These are phyloP conservation scores for Venustoraphidia nigricollis DNA, from an alignment of 2,888 invertebrate genomes.

Conservation along the genomic window DNA sequence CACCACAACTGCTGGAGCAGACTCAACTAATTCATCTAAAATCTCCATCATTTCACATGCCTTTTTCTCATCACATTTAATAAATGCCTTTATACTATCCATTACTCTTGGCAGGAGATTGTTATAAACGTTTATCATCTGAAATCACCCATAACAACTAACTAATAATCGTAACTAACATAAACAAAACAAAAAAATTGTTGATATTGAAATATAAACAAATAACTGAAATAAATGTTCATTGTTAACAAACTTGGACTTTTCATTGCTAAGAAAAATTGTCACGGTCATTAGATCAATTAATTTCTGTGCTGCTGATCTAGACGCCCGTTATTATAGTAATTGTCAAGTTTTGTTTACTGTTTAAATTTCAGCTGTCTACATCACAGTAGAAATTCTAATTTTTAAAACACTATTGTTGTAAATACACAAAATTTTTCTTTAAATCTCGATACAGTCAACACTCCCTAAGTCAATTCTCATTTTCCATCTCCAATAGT, in stretches of 20 bases:
- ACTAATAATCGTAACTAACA: neutral
- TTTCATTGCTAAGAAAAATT: too few species aligned
- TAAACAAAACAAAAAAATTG: slow-evolving; percentile 4
- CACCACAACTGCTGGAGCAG: slow-evolving; percentile 39
- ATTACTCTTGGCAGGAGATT: slow-evolving; percentile 46
- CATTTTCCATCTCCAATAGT: too few species aligned
- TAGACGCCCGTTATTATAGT: too few species aligned
- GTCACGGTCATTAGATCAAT: too few species aligned
- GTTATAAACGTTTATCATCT: slow-evolving; percentile 40
- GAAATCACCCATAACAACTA: slow-evolving; percentile 10
- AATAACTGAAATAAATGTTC: neutral
- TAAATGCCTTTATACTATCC: slow-evolving; percentile 40
- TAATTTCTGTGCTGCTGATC: too few species aligned
- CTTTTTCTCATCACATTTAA: slow-evolving; percentile 36
- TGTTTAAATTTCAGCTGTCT: too few species aligned
- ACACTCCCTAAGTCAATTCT: too few species aligned
- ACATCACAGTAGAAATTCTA: too few species aligned
- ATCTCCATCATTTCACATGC: slow-evolving; percentile 46
- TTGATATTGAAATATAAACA: slow-evolving; percentile 1
- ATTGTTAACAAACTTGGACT: neutral
- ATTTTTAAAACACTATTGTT: too few species aligned
- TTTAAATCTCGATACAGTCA: too few species aligned
- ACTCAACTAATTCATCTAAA: slow-evolving; percentile 48
- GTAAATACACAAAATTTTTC: too few species aligned
- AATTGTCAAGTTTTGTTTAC: too few species aligned